phyloP scores from a whole-genome alignment of 2,888 invertebrate species.

The Flexamia atlantica region DNA sequence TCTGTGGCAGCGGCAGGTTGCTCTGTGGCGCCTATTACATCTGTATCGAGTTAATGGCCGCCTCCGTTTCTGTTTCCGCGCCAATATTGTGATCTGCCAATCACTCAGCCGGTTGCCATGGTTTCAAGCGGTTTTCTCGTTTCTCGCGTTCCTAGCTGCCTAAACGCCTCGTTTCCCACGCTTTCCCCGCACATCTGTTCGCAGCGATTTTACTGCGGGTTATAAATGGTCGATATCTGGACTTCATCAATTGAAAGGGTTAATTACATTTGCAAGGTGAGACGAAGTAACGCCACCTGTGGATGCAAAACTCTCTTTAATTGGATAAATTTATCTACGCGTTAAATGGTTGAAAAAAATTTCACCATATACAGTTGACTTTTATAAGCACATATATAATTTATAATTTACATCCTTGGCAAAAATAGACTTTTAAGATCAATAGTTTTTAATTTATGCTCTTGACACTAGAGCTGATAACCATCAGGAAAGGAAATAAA shows the following conservation, averaged over 20 bases:
- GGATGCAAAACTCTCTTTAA: too few species aligned
- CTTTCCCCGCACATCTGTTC: conserved; percentile 54
- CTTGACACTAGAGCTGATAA: too few species aligned
- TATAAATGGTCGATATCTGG: background rate
- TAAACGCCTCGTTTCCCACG: conserved; percentile 33
- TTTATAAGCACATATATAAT: too few species aligned
- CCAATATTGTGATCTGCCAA: conserved; percentile 28
- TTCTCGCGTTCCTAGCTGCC: background rate
- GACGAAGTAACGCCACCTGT: too few species aligned
- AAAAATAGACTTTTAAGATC: too few species aligned
- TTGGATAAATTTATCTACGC: too few species aligned
- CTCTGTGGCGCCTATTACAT: conserved; percentile 40
- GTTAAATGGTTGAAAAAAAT: too few species aligned
- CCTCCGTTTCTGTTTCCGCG: conserved; percentile 32
- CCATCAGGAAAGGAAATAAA: too few species aligned
- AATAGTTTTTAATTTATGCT: too few species aligned
- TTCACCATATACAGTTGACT: too few species aligned
- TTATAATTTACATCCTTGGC: too few species aligned
- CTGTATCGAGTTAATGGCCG: conserved; percentile 48
- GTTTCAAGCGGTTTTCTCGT: too few species aligned
- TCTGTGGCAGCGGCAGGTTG: background rate
- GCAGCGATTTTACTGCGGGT: conserved; percentile 22
- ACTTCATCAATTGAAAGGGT: background rate
- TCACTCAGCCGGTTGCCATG: background rate
- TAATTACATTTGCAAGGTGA: background rate